Conservation (phyloP, 1,140 invertebrate genomes). For the Trachelipus rathkii region DNA sequence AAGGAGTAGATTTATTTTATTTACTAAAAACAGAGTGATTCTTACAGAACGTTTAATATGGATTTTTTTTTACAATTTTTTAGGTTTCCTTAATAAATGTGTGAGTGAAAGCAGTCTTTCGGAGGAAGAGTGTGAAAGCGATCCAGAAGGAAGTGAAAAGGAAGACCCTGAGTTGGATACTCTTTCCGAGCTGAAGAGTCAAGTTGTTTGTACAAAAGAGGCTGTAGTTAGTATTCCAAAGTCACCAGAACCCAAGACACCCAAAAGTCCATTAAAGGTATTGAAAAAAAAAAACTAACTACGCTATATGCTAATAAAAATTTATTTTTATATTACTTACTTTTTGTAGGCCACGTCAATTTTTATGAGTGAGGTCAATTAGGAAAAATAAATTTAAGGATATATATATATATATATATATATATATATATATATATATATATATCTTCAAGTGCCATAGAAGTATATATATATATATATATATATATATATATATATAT, state of each 20-base stretch:
- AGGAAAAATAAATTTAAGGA: too few relatives aligned
- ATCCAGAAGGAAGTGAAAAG: constrained; percentile 64
- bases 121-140: constrained; percentile 59
- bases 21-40: not conserved
- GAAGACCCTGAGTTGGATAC: constrained; percentile 32
- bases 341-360: too few relatives aligned
- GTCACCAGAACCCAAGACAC: not conserved
- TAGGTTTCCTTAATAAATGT: constrained; percentile 58
- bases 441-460: too few relatives aligned
- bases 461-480: too few relatives aligned
- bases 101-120: constrained; percentile 80
- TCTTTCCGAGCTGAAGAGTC: not conserved
- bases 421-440: too few relatives aligned
- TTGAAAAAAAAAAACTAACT: too few relatives aligned
- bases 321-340: too few relatives aligned
- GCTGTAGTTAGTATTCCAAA: not conserved
- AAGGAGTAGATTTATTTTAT: not conserved
- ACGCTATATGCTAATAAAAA: too few relatives aligned
- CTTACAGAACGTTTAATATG: not conserved
- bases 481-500: too few relatives aligned
- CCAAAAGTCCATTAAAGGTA: not conserved
- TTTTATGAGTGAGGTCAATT: too few relatives aligned
- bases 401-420: too few relatives aligned
- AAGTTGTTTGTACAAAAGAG: not conserved
- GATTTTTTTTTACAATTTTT: not conserved